Evolutionary conservation across 2,888 invertebrate species (phyloP).

Genomic region (Azorinus chamasolen): DNA sequence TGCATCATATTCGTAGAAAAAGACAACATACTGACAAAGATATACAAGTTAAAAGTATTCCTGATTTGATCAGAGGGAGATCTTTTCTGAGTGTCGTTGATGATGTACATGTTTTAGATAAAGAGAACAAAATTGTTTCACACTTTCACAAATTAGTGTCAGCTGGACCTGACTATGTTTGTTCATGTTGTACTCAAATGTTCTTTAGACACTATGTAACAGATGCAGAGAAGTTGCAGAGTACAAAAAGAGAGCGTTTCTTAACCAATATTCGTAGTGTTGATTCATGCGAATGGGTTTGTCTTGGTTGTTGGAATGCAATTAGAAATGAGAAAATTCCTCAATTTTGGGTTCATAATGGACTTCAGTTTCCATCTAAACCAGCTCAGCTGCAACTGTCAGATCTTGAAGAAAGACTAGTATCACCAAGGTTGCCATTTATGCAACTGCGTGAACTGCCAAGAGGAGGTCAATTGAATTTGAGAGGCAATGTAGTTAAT

Average conservation of each 20-base stretch:
- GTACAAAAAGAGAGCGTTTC: no score
- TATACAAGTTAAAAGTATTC: no score
- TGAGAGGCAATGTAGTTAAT: conserved; percentile 66
- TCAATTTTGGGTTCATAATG: conserved; percentile 34
- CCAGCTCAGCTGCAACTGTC: conserved; percentile 46
- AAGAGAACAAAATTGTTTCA: no score
- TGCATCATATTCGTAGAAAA: no score
- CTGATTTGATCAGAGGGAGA: no score
- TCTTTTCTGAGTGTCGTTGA: no score
- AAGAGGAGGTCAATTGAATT: conserved; percentile 49
- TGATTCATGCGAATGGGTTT: conserved; percentile 40
- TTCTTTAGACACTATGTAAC: no score
- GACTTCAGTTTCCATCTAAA: conserved; percentile 41
- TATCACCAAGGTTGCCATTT: conserved; percentile 57
- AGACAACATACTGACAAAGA: no score
- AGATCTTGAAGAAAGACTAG: conserved; percentile 50
- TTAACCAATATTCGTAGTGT: background rate
- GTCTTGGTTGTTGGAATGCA: conserved; percentile 7
- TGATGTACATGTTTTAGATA: no score
- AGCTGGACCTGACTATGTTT: conserved; percentile 16
- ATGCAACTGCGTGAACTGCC: conserved; percentile 54
- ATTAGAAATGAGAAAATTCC: conserved; percentile 25
- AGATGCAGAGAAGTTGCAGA: no score
- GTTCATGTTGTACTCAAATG: background rate
- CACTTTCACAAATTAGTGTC: conserved; percentile 4